Conservation (phyloP, 2,797 vertebrate genomes). For the Ara ararauna region DNA sequence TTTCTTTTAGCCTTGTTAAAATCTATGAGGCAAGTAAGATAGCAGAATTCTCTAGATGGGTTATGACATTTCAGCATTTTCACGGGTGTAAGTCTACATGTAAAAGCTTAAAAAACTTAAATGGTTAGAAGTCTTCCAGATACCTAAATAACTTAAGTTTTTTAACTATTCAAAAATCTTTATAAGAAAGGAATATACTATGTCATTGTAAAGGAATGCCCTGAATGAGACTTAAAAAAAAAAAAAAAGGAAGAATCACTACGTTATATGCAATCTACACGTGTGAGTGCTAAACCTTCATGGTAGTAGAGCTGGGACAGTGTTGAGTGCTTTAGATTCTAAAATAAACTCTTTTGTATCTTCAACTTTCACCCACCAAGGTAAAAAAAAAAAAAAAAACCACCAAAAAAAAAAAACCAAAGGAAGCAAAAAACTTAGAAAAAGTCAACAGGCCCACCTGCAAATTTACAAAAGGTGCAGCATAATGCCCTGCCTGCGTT, state of each 20-base stretch:
- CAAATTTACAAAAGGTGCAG: background rate
- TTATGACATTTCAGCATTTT: background rate
- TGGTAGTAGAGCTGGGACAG: background rate
- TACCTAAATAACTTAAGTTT: background rate
- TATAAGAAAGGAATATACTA: background rate
- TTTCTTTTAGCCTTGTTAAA: background rate
- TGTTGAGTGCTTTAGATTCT: background rate
- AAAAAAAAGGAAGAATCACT: background rate
- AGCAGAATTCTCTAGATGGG: background rate
- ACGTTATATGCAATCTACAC: background rate
- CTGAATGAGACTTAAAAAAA: background rate
- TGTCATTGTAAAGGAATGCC: background rate
- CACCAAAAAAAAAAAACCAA: too few species aligned
- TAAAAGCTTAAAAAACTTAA: background rate
- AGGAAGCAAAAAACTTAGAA: accelerated
- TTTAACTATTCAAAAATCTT: background rate
- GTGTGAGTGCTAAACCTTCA: accelerated
- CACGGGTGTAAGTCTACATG: background rate
- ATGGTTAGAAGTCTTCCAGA: background rate
- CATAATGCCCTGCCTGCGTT: background rate
- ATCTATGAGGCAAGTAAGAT: accelerated
- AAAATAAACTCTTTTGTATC: background rate
- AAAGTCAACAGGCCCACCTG: background rate
- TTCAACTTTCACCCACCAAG: background rate
- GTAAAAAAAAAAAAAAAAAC: too few species aligned